Evolutionary conservation across 2,113 vertebrate species (phyloP).

Genomic region (Miniopterus natalensis): DNA sequence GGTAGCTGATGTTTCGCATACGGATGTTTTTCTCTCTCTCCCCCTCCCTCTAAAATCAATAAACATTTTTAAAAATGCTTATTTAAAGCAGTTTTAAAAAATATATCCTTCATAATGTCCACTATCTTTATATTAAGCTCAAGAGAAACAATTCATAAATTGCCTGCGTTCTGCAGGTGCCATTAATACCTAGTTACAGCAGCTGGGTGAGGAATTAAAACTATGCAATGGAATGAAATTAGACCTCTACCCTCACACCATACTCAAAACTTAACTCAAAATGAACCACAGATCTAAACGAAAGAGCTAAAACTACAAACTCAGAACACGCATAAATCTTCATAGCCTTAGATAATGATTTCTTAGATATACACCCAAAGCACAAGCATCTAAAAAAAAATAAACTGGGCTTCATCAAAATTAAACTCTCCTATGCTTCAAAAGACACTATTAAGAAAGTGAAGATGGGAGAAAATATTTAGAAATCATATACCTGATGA

Average conservation of each 20-base stretch:
- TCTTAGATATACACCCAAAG: neutral
- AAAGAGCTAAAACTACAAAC: neutral
- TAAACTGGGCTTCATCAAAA: neutral
- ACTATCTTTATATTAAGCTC: neutral
- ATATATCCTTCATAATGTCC: neutral
- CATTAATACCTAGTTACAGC: neutral
- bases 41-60: no score
- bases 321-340: neutral
- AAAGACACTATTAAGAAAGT: neutral
- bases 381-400: neutral
- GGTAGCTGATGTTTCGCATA: no score
- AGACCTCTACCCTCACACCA: neutral
- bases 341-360: neutral
- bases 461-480: neutral
- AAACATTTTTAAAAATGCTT: neutral
- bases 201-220: neutral
- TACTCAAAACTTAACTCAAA: neutral
- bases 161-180: neutral
- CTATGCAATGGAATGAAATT: neutral
- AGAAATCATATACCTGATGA: neutral
- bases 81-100: neutral
- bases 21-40: no score
- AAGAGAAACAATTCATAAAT: neutral
- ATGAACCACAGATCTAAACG: neutral
- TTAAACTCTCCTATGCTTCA: neutral